Evolutionary conservation across 2,113 vertebrate genomes (phyloP).

Genomic region (Cacatua alba): DNA sequence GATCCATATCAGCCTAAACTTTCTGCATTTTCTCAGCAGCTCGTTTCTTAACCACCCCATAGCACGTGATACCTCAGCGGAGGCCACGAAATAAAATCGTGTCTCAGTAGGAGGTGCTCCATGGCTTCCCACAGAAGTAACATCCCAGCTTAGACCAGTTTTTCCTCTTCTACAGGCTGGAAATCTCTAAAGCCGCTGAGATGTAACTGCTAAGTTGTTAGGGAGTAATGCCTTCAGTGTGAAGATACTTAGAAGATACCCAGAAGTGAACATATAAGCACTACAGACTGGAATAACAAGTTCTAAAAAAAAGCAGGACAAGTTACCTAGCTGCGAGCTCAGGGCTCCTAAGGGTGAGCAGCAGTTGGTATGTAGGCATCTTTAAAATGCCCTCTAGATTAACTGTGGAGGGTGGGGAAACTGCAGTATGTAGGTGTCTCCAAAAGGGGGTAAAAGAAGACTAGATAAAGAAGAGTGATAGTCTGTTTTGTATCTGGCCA

Average conservation of each 20-base stretch:
- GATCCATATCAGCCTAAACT: not conserved
- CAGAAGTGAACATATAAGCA: not conserved
- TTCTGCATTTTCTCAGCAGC: not conserved
- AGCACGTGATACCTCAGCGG: not conserved
- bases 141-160: not conserved
- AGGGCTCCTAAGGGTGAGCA: not conserved
- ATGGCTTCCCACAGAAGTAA: not conserved
- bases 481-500: fast-evolving
- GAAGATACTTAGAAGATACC: not conserved
- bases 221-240: not conserved
- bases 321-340: not conserved
- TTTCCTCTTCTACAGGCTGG: not conserved
- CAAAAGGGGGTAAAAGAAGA: not conserved
- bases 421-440: fast-evolving
- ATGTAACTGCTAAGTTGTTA: not conserved
- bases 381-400: not conserved
- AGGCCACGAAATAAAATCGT: not conserved
- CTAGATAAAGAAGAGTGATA: not conserved
- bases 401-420: not conserved
- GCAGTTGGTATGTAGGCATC: not conserved
- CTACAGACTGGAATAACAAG: not conserved
- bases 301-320: not conserved
- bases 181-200: not conserved
- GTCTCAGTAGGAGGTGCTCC: not conserved
- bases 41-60: not conserved